These are phyloP conservation scores for Cynopterus sphinx DNA, from an alignment of 2,797 vertebrate genomes.

Conservation along the genomic window DNA sequence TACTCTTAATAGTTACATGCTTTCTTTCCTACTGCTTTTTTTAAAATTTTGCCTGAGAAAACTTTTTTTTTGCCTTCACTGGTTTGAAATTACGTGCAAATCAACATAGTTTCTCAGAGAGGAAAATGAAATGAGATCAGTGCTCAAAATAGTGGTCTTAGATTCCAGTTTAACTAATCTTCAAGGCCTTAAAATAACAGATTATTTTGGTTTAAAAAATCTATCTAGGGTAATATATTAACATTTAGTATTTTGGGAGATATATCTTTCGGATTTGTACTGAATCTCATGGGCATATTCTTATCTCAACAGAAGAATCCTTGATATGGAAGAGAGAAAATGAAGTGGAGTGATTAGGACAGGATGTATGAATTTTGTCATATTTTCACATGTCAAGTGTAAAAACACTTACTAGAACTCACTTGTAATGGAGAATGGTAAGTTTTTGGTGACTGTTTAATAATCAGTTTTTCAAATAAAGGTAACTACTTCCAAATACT, in stretches of 20 bases:
- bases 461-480: not conserved
- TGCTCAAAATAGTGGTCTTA: not conserved
- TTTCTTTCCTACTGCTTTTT: not conserved
- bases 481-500: not conserved
- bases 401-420: constrained; percentile 38
- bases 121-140: not conserved
- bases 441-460: constrained; percentile 3
- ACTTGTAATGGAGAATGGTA: not conserved
- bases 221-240: not conserved
- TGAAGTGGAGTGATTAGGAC: not conserved
- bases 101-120: not conserved
- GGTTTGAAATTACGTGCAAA: not conserved
- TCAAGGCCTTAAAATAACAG: not conserved
- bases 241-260: not conserved
- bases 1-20: not conserved
- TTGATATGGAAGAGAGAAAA: not conserved
- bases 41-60: constrained; percentile 4
- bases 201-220: not conserved
- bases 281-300: not conserved
- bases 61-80: not conserved
- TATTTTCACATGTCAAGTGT: constrained; percentile 27
- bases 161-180: not conserved
- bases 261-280: not conserved
- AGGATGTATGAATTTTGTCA: constrained; percentile 9
- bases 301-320: constrained; percentile 28